Evolutionary conservation across 1,140 invertebrate species (phyloP), one percentile per base, ranked within the genome.

Genomic region (Solenopsis invicta): DNA sequence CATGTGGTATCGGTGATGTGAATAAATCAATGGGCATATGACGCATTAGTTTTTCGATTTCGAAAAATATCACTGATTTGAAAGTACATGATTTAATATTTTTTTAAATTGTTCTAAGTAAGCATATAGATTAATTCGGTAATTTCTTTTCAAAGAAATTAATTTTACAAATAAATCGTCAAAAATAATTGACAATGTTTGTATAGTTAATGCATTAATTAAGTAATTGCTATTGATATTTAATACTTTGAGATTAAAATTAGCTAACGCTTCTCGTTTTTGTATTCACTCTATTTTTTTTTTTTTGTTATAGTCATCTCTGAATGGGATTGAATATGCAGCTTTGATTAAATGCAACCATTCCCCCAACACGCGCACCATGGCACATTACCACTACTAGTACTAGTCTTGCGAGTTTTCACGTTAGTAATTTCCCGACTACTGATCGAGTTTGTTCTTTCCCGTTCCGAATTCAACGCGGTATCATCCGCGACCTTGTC

Each of bases 361-460:
- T 98, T 98, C 13, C 98, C 98, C 98, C 98, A 98, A 91, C 98
- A 98, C 0, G 97, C 98, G 91, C 98, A 98, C 98, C 98, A 98
- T 0, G 98, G 98, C 88, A 98, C 97, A 92, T 97, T 98, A 50
- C 96, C 97, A 85, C 96, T 96, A 45, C 96, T 95, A 34, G 96
- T 96, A 61, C 96, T 96, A 0, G 96, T 94, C 80, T 97, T 97
- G 16, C 96, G 95, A 24, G 94, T 94, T 90, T 96, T 97, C 90
- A 13, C 78, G n/a, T 12, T n/a, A 24, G 95, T 94, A 1, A 94
- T 95, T 89, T 96, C 92, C 82, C 97, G 96, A 81, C 96, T 97
- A 75, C 96, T 96, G 74, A 97, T 92, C 89, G 97, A 97, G 93
- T 97, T 97, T 6, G 96, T 97, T n/a, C 96, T 96, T 89, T 97